phyloP scores from a whole-genome alignment of 1,140 invertebrate genomes.

The Halictus rubicundus region DNA sequence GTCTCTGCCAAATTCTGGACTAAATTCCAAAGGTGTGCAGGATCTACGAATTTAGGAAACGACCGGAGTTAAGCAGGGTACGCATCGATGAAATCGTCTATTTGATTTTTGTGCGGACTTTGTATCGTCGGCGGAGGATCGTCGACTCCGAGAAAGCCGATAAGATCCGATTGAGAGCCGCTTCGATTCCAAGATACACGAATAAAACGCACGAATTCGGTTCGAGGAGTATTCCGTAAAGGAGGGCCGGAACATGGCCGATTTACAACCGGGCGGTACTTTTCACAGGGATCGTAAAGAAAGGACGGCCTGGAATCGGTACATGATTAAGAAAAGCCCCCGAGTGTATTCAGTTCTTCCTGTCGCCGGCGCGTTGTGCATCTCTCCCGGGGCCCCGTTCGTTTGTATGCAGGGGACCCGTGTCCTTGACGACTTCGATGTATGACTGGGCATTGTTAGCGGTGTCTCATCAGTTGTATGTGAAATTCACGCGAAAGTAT shows the following conservation, averaged over 20 bases:
- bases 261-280: slow-evolving; percentile 45
- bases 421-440: slow-evolving; percentile 57
- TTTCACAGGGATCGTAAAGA: slow-evolving; percentile 44
- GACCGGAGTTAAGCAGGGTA: too few species aligned
- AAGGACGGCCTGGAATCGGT: slow-evolving; percentile 12
- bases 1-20: too few species aligned
- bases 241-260: not conserved
- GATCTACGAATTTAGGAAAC: too few species aligned
- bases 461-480: slow-evolving; percentile 49
- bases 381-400: slow-evolving; percentile 25
- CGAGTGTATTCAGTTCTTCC: slow-evolving; percentile 23
- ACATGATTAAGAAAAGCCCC: slow-evolving; percentile 55
- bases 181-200: not conserved
- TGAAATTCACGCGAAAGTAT: slow-evolving; percentile 63
- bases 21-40: too few species aligned
- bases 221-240: not conserved
- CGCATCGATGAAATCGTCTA: too few species aligned
- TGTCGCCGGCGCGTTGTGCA: slow-evolving; percentile 16
- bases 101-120: not conserved
- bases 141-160: not conserved
- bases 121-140: not conserved
- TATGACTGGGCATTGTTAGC: slow-evolving; percentile 65
- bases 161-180: not conserved
- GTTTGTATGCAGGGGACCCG: slow-evolving; percentile 61
- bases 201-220: slow-evolving; percentile 15